Percentiles rank a stretch among this genome's conserved stretches.
phyloP scores from a whole-genome alignment of 2,888 invertebrate species.

The Conus canariensis region DNA sequence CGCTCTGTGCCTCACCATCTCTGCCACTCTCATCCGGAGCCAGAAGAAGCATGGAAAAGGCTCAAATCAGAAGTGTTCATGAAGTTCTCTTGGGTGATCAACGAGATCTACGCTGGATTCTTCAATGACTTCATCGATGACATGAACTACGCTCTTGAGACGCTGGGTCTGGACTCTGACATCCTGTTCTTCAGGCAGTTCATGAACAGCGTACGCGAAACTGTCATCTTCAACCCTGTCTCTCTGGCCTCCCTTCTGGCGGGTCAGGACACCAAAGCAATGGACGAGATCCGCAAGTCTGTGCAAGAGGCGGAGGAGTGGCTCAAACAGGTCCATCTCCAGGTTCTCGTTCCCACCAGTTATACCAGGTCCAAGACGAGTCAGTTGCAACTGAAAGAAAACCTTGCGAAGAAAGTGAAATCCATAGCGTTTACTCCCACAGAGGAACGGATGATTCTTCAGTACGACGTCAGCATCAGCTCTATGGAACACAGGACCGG shows the following conservation, averaged over 20 bases:
- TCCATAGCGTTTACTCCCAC: conserved; percentile 21
- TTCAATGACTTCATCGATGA: conserved; percentile 52
- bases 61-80: conserved; percentile 53
- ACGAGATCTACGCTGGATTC: conserved; percentile 53
- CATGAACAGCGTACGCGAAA: conserved; percentile 38
- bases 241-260: conserved; percentile 51
- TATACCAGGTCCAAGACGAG: conserved; percentile 40
- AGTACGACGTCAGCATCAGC: conserved; percentile 33
- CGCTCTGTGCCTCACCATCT: conserved; percentile 55
- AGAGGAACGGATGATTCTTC: conserved; percentile 36
- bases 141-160: conserved; percentile 47
- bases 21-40: conserved; percentile 48
- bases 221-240: conserved; percentile 48
- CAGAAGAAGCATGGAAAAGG: conserved; percentile 45
- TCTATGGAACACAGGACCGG: conserved; percentile 41
- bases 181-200: conserved; percentile 48
- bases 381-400: conserved; percentile 44
- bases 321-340: conserved; percentile 53
- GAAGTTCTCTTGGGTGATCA: conserved; percentile 54
- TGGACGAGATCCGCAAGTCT: conserved; percentile 21
- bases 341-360: conserved; percentile 46
- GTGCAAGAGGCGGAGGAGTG: conserved; percentile 50
- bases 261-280: conserved; percentile 37
- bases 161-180: conserved; percentile 51
- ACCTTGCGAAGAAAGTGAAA: conserved; percentile 27